Conservation (phyloP, 2,888 invertebrate species). For the Xanthorhoe designata region DNA sequence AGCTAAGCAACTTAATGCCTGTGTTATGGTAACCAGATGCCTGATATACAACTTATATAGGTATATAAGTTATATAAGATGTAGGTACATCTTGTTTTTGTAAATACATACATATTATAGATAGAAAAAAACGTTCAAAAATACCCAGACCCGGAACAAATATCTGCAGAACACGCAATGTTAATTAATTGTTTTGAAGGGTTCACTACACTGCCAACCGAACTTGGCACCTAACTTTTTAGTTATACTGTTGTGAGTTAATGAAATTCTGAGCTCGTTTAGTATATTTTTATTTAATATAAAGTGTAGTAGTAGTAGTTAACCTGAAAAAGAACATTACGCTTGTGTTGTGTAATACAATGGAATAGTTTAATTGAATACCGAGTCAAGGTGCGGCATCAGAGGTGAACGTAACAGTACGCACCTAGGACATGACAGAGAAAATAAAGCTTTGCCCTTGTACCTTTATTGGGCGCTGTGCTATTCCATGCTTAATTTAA, state of each 20-base stretch:
- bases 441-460: neutral
- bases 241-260: neutral
- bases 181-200: constrained; percentile 15
- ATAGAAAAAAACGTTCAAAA: no score
- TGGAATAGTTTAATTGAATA: neutral
- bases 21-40: no score
- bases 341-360: neutral
- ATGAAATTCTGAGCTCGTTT: no score
- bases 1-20: no score
- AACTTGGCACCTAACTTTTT: neutral
- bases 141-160: no score
- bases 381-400: neutral
- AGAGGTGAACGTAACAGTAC: neutral
- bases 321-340: neutral
- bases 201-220: neutral
- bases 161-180: neutral
- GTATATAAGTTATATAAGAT: no score
- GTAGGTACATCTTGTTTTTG: no score
- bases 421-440: neutral
- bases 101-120: no score
- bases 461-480: neutral
- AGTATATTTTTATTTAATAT: no score
- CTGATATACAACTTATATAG: no score
- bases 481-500: neutral
- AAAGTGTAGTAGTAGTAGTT: no score